These are phyloP conservation scores for Drosophila sordidapex DNA, from an alignment of 2,888 invertebrate genomes.

Conservation along the genomic window DNA sequence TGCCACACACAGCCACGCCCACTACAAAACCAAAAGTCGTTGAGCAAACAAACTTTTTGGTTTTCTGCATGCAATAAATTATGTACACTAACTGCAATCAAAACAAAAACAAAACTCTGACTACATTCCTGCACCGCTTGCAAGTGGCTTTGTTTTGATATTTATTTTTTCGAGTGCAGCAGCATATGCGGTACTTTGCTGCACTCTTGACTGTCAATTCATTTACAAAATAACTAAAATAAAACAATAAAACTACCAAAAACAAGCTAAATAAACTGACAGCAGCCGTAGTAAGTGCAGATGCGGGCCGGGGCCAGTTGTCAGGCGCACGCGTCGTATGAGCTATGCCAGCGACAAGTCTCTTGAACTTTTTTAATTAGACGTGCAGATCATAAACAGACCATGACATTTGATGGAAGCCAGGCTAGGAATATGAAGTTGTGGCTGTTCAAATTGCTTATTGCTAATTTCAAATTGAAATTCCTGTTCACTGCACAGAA, in stretches of 20 bases:
- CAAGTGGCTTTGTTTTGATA: slow-evolving; percentile 18
- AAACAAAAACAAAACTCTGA: slow-evolving; percentile 54
- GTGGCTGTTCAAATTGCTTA: neutral
- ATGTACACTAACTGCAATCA: slow-evolving; percentile 73
- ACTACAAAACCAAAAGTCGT: slow-evolving; percentile 32
- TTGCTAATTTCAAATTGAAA: neutral
- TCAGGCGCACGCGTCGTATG: slow-evolving; percentile 64
- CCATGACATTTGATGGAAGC: slow-evolving; percentile 52
- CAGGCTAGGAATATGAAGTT: neutral
- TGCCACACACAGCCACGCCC: slow-evolving; percentile 11
- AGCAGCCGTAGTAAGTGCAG: slow-evolving; percentile 17
- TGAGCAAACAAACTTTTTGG: slow-evolving; percentile 58
- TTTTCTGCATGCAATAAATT: slow-evolving; percentile 64
- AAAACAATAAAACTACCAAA: slow-evolving; percentile 16
- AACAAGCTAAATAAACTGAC: slow-evolving; percentile 26
- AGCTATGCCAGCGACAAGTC: slow-evolving; percentile 53
- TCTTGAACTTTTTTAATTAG: slow-evolving; percentile 74
- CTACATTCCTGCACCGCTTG: slow-evolving; percentile 40
- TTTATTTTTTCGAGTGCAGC: slow-evolving; percentile 18
- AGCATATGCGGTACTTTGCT: slow-evolving; percentile 45
- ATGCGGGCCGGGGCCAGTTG: slow-evolving; percentile 8
- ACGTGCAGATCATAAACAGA: slow-evolving; percentile 55
- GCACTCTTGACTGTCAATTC: slow-evolving; percentile 72
- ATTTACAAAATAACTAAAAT: slow-evolving; percentile 35
- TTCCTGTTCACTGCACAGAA: neutral